A percentile compares a stretch with the other conserved stretches of the same genome.
Conservation (phyloP, 2,113 vertebrate species). For the Nycticryphes semicollaris region DNA sequence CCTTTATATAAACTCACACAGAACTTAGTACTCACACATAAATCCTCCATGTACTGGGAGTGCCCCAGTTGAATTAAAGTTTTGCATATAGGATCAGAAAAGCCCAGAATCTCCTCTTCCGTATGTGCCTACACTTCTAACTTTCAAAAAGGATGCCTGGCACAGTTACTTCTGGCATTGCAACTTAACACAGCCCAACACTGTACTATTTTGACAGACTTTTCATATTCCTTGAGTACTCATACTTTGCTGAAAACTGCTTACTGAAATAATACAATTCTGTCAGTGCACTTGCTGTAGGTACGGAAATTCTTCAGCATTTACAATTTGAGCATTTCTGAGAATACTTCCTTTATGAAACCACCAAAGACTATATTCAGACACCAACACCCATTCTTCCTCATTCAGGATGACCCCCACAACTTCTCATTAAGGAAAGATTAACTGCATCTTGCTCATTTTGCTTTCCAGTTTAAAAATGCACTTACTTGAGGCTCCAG, state of each 20-base stretch:
- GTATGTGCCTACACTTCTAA: fast-evolving
- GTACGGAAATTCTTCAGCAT: neutral
- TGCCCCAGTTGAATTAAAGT: fast-evolving
- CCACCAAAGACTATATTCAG: neutral
- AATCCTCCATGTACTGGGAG: neutral
- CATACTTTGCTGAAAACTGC: neutral
- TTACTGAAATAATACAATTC: neutral
- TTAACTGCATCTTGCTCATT: fast-evolving
- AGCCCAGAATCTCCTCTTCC: neutral
- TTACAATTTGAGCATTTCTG: neutral
- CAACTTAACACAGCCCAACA: no score
- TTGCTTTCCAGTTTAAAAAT: neutral
- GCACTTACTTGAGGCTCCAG: neutral
- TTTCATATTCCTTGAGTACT: neutral
- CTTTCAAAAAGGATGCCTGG: neutral
- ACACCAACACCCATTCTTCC: neutral
- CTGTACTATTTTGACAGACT: neutral
- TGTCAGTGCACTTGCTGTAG: neutral
- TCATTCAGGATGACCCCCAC: neutral
- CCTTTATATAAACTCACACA: neutral
- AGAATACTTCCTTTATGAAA: neutral
- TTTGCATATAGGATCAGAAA: neutral
- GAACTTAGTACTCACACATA: neutral
- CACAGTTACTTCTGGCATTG: neutral
- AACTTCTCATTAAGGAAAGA: neutral